Evolutionary conservation across 1,140 invertebrate species (phyloP).

Genomic region (Brachionus angularis): DNA sequence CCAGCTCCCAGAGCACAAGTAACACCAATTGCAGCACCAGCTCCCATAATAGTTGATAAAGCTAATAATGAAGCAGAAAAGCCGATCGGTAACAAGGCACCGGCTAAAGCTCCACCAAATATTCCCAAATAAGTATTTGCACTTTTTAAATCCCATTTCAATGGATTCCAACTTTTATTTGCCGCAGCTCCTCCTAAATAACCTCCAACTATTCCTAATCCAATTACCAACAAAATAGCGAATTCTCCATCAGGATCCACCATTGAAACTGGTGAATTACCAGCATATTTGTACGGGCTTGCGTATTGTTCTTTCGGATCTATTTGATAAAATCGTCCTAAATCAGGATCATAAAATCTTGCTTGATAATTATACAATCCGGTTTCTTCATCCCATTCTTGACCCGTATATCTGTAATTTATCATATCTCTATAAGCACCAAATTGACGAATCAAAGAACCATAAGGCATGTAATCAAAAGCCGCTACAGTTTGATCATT

Average conservation of each 20-base stretch:
- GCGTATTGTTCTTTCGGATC: slow-evolving; percentile 26
- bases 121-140: neutral
- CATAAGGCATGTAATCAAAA: slow-evolving; percentile 34
- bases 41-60: too few species aligned
- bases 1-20: neutral
- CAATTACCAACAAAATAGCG: neutral
- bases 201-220: neutral
- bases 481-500: slow-evolving; percentile 5
- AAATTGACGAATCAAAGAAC: neutral
- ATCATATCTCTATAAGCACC: neutral
- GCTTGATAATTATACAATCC: slow-evolving; percentile 18
- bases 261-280: slow-evolving; percentile 11
- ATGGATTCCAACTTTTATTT: slow-evolving; percentile 2
- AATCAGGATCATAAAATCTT: slow-evolving; percentile 22
- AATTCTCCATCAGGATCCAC: slow-evolving; percentile 18
- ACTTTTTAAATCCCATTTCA: slow-evolving; percentile 27
- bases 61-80: too few species aligned
- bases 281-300: slow-evolving; percentile 25
- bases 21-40: neutral
- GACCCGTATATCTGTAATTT: neutral
- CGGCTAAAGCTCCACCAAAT: neutral
- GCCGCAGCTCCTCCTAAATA: slow-evolving; percentile 11
- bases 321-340: slow-evolving; percentile 8
- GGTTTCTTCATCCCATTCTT: slow-evolving; percentile 30
- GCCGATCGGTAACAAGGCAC: neutral